Percentiles rank a stretch among this genome's conserved stretches.
Evolutionary conservation across 2,113 vertebrate genomes (phyloP).

Genomic region (Cariama cristata): DNA sequence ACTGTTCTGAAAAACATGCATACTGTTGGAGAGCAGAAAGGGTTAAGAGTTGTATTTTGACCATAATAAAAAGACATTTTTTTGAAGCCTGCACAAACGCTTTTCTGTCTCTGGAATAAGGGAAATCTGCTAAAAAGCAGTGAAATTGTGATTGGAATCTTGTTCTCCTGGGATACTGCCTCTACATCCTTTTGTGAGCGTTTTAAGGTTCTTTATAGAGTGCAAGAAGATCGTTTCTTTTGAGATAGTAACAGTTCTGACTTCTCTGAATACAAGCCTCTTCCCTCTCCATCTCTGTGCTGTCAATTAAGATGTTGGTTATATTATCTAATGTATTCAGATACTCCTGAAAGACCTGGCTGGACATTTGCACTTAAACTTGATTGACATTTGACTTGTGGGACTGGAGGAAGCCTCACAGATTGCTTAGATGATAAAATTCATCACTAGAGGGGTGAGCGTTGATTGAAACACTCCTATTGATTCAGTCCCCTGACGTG

Average conservation of each 20-base stretch:
- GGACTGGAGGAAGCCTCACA: background rate
- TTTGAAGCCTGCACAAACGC: background rate
- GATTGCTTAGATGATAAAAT: slow-evolving; percentile 25
- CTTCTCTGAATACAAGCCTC: background rate
- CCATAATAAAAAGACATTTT: background rate
- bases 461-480: slow-evolving; percentile 19
- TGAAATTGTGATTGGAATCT: background rate
- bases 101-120: background rate
- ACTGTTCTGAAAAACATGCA: background rate
- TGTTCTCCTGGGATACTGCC: background rate
- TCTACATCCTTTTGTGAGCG: background rate
- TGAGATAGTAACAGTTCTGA: background rate
- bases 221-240: background rate
- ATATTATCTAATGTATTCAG: slow-evolving; percentile 1
- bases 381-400: slow-evolving; percentile 25
- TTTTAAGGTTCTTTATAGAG: background rate
- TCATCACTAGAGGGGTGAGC: background rate
- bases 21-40: background rate
- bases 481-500: background rate
- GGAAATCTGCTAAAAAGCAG: background rate
- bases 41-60: background rate
- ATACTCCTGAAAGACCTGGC: background rate
- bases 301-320: slow-evolving; percentile 12
- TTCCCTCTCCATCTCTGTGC: background rate
- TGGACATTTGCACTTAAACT: slow-evolving; percentile 9